These are phyloP conservation scores for Eupithecia vulgata DNA, from an alignment of 2,888 invertebrate species.

Conservation along the genomic window DNA sequence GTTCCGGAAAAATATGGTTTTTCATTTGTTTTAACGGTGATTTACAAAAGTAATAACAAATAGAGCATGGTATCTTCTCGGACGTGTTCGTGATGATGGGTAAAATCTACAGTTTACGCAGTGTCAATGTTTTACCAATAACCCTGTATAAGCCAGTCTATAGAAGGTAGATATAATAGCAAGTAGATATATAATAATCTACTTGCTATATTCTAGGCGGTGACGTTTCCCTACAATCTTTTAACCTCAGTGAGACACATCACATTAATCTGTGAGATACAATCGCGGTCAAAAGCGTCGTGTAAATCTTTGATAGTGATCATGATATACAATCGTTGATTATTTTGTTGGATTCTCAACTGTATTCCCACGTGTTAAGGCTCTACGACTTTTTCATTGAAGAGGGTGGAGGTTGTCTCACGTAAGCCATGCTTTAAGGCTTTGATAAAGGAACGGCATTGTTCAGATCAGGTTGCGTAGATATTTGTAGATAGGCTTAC, in stretches of 20 bases:
- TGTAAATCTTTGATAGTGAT: conserved; percentile 78
- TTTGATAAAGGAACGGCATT: conserved; percentile 52
- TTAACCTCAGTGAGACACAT: conserved; percentile 61
- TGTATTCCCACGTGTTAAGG: conserved; percentile 25
- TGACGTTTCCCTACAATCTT: conserved; percentile 63
- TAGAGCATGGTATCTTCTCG: no score
- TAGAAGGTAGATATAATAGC: no score
- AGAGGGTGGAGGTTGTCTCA: conserved; percentile 39
- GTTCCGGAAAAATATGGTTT: no score
- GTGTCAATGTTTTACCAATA: no score
- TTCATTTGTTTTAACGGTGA: no score
- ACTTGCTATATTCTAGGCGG: conserved; percentile 35
- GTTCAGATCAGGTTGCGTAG: conserved; percentile 51
- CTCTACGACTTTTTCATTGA: conserved; percentile 24
- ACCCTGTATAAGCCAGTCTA: background rate
- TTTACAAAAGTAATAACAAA: no score
- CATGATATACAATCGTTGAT: conserved; percentile 65
- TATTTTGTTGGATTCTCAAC: conserved; percentile 34
- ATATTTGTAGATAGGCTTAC: conserved; percentile 38
- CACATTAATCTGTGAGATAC: conserved; percentile 80
- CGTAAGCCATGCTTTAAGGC: conserved; percentile 39
- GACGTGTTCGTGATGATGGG: no score
- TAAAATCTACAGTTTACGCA: no score
- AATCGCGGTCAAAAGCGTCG: conserved; percentile 67
- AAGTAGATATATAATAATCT: background rate